Evolutionary conservation across 2,797 vertebrate genomes (phyloP), one percentile per base, ranked within the genome.

Genomic region (Alfaro cultratus): DNA sequence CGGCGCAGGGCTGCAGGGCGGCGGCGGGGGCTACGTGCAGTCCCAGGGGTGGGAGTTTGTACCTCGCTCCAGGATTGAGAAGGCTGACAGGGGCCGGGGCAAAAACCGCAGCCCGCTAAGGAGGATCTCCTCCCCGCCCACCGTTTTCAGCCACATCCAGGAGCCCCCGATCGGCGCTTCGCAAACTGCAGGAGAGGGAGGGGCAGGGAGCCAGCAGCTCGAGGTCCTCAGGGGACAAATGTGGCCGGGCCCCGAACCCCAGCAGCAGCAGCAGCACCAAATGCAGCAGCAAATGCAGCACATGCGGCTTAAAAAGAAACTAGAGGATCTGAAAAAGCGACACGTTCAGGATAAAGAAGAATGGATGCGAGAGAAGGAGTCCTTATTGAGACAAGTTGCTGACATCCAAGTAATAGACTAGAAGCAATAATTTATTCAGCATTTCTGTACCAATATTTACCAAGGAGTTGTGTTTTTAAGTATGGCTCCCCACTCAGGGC

Each of bases 371-470:
- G 95, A 95, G 85, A 97, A 96, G 86, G 92, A 95, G 86, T 89
- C 68, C 43, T 86, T 97, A 84, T 86, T 96, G 86, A 96, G 95
- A 92, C 94, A 96, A 93, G 93, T 96, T 89, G 95, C 96, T 75
- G 91, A 96, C 51, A 95, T 96, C 88, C 93, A 97, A 96, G 94
- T 96, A 95, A 93, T 75, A 84, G 36, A 43, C 83, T 51, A 29
- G 51, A 82, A 76, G 78, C 74, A 79, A 9, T 10, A 21, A 23
- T 55, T 60, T 60, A 29, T 60, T 60, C 29, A 60, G 29, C 5
- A 67, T 23, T 31, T 72, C n/a, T 47, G 45, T 18, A 47, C 15
- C n/a, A 41, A 10, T 18, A 47, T 11, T 73, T 34, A 18, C 4
- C 18, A 34, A 72, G 43, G 41, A 72, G 13, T 71, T 71, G 5